phyloP scores from a whole-genome alignment of 2,113 vertebrate species.

The Probosciger aterrimus region DNA sequence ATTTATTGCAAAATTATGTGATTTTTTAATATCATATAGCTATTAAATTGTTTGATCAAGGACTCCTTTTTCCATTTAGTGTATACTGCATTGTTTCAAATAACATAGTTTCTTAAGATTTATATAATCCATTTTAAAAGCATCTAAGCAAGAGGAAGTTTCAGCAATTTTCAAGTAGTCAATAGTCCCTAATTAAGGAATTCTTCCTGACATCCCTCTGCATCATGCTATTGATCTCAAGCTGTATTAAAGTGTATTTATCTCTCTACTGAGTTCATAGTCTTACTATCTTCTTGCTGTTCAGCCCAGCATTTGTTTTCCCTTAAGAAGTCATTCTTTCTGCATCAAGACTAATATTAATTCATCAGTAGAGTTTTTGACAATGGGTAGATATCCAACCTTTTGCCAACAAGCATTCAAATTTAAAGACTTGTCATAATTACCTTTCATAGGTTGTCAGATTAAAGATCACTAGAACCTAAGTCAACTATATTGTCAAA shows the following conservation, averaged over 20 bases:
- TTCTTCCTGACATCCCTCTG: background rate
- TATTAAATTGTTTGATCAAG: background rate
- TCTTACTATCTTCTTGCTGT: background rate
- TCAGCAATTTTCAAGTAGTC: background rate
- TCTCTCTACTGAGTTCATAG: background rate
- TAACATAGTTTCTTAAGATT: background rate
- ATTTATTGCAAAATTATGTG: background rate
- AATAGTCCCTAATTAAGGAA: background rate
- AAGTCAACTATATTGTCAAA: background rate
- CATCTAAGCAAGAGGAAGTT: background rate
- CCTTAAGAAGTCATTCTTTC: background rate
- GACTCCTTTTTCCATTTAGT: background rate
- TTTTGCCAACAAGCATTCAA: background rate
- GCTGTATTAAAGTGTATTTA: background rate
- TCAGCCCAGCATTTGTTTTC: background rate
- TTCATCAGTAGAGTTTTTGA: background rate
- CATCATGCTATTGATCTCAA: background rate
- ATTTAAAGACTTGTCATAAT: background rate
- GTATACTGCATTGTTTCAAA: background rate
- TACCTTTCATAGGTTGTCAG: background rate
- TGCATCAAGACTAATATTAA: background rate
- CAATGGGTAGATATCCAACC: accelerated
- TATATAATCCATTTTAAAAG: background rate
- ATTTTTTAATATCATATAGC: background rate
- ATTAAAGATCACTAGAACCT: background rate